These are phyloP conservation scores for Notiomystis cincta DNA, from an alignment of 2,113 vertebrate species.

Conservation along the genomic window DNA sequence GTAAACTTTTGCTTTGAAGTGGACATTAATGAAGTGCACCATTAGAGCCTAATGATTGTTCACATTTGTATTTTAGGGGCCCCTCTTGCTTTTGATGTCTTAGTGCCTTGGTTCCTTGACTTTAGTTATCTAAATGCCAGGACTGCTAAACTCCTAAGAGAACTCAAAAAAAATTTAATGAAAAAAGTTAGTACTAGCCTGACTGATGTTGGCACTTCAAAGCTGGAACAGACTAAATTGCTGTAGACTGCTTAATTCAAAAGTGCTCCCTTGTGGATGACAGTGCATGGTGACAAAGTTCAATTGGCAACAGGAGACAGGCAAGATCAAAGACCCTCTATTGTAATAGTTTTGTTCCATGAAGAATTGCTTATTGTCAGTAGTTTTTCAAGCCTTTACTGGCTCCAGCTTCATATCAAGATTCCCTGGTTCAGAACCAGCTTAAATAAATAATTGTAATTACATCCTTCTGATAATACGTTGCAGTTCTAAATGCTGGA, in stretches of 20 bases:
- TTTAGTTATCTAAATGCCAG: conserved; percentile 86
- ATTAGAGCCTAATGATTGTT: conserved; percentile 83
- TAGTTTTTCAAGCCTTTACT: conserved; percentile 83
- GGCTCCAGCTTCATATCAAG: conserved; percentile 85
- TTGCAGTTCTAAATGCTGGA: not conserved
- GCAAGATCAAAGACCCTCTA: conserved; percentile 90
- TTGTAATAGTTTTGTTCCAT: conserved; percentile 96
- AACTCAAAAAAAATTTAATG: conserved; percentile 79
- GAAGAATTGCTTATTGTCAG: conserved; percentile 97
- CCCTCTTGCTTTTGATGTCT: conserved; percentile 87
- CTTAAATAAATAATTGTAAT: conserved; percentile 68
- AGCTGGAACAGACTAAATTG: conserved; percentile 89
- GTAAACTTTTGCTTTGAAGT: conserved; percentile 91
- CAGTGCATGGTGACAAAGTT: conserved; percentile 95
- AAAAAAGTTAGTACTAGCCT: conserved; percentile 77
- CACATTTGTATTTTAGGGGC: conserved; percentile 82
- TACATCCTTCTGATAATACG: conserved; percentile 29
- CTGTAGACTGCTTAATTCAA: conserved; percentile 95
- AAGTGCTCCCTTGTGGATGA: conserved; percentile 88
- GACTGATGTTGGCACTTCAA: conserved; percentile 93
- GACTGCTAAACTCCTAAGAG: conserved; percentile 83
- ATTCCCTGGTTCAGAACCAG: conserved; percentile 67
- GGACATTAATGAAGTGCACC: conserved; percentile 91
- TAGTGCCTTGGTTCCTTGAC: conserved; percentile 74
- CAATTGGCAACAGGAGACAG: conserved; percentile 91